These are phyloP conservation scores for Lacanobia wlatinum DNA, from an alignment of 2,888 invertebrate genomes.

Conservation along the genomic window DNA sequence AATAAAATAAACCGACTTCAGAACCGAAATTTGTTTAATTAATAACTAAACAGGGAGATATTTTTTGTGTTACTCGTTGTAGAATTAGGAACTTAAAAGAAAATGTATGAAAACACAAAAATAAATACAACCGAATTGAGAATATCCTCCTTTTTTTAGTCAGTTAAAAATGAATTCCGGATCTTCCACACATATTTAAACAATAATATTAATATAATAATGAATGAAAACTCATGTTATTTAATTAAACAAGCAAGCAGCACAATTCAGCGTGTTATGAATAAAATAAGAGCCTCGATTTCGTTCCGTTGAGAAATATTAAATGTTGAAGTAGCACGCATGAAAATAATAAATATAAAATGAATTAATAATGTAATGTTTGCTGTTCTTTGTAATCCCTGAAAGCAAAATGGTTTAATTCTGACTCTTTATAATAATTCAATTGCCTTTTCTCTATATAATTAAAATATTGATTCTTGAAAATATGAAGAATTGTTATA, in stretches of 20 bases:
- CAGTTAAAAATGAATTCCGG: not conserved
- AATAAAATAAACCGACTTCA: too few relatives aligned
- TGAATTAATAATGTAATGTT: conserved; percentile 6
- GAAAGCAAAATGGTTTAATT: not conserved
- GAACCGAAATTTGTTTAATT: too few relatives aligned
- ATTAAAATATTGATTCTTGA: too few relatives aligned
- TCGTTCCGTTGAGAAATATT: conserved; percentile 12
- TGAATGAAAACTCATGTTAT: conserved; percentile 8
- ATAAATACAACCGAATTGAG: too few relatives aligned
- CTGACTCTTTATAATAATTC: not conserved
- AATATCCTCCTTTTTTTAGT: too few relatives aligned
- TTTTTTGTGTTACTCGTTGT: too few relatives aligned
- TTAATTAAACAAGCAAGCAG: conserved; percentile 4
- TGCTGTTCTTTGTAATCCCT: not conserved
- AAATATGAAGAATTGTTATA: too few relatives aligned
- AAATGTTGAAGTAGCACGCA: conserved; percentile 10
- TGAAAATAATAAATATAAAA: conserved; percentile 8
- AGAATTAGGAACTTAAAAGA: not conserved
- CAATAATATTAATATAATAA: conserved; percentile 6
- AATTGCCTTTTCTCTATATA: not conserved
- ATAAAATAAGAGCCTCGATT: conserved; percentile 24
- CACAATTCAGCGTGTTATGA: conserved; percentile 2
- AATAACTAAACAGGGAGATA: too few relatives aligned
- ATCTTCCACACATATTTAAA: not conserved
- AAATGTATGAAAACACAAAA: not conserved